phyloP scores from a whole-genome alignment of 2,888 invertebrate genomes.

The Calliopum simillimum region DNA sequence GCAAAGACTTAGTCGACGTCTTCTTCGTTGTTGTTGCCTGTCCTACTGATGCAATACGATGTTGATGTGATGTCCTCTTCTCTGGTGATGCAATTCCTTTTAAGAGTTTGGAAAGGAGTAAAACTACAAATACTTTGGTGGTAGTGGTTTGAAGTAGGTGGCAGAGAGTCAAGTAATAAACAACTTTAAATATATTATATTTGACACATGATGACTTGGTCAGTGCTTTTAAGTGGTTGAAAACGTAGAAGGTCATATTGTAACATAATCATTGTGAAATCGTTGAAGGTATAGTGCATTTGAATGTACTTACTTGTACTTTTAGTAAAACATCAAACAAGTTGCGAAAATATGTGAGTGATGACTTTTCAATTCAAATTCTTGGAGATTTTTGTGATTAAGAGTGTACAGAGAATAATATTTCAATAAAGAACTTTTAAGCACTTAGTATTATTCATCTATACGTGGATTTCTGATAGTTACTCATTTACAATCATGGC shows the following conservation, averaged over 20 bases:
- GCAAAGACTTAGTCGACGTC: constrained; percentile 13
- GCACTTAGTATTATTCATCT: no score
- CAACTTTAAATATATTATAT: constrained; percentile 1
- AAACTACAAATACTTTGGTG: background rate
- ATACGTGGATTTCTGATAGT: background rate
- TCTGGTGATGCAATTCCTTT: constrained; percentile 2
- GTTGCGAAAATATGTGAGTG: no score
- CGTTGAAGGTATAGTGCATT: no score
- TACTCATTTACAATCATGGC: background rate
- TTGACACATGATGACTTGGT: constrained; percentile 1
- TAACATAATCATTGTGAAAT: no score
- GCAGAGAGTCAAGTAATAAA: background rate
- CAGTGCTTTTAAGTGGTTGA: background rate
- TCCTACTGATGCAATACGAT: background rate
- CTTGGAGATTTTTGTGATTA: no score
- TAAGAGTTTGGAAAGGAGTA: background rate
- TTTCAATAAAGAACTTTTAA: no score
- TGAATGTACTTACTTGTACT: no score
- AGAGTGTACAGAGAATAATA: no score
- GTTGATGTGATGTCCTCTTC: background rate
- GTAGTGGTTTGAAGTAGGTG: background rate
- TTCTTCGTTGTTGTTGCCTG: no score
- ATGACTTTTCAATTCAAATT: no score
- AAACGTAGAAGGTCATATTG: background rate
- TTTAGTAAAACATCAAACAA: background rate